Evolutionary conservation across 2,113 vertebrate species (phyloP).

Genomic region (Tenebrosternarchus preto): DNA sequence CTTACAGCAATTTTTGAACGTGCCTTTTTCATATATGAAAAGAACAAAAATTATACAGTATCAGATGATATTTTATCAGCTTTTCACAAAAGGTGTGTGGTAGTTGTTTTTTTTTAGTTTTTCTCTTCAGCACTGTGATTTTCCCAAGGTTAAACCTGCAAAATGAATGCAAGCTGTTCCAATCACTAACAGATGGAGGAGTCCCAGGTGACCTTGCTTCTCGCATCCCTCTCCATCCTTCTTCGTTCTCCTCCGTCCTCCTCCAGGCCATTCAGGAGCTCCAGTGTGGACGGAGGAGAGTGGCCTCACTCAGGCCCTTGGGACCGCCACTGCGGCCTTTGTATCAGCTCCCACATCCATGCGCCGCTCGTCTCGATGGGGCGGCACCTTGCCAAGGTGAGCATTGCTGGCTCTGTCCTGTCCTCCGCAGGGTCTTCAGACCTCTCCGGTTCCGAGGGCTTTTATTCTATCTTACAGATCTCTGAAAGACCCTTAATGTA

Average conservation of each 20-base stretch:
- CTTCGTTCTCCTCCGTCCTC: too few relatives aligned
- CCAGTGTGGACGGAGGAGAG: constrained; percentile 15
- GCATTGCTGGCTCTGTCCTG: constrained; percentile 6
- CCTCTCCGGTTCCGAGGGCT: constrained; percentile 50
- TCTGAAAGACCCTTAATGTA: constrained; percentile 57
- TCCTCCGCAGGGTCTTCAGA: constrained; percentile 35
- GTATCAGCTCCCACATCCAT: constrained; percentile 43
- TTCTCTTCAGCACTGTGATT: neutral
- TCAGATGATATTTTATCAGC: neutral
- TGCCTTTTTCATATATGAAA: constrained; percentile 16
- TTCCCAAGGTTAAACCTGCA: neutral
- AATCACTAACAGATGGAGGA: too few relatives aligned
- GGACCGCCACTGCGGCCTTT: neutral
- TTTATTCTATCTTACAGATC: constrained; percentile 55
- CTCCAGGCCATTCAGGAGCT: neutral
- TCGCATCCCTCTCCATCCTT: neutral
- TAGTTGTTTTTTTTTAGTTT: too few relatives aligned
- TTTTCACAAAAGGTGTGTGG: neutral
- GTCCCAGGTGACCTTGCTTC: neutral
- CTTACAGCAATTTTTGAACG: constrained; percentile 9
- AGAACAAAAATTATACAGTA: neutral
- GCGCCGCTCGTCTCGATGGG: constrained; percentile 30
- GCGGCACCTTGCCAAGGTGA: constrained; percentile 44
- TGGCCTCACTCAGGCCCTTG: neutral
- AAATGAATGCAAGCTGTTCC: too few relatives aligned